Evolutionary conservation across 2,888 invertebrate species (phyloP).

Genomic region (Pristionchus exspectatus): DNA sequence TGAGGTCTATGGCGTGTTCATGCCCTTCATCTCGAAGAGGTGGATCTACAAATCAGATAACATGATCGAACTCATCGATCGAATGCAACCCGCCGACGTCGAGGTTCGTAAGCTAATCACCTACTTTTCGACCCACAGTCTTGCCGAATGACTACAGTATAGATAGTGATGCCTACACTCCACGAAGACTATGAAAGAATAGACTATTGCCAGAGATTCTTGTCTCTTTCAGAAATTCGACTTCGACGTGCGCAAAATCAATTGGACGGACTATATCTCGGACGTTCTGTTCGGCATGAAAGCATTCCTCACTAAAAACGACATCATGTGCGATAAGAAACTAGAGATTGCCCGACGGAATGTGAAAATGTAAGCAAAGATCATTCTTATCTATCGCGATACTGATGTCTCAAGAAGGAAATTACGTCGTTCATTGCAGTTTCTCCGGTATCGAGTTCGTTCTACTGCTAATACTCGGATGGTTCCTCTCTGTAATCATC

Average conservation of each 20-base stretch:
- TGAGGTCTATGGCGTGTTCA: conserved; percentile 31
- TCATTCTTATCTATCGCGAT: not conserved
- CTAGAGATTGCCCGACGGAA: conserved; percentile 13
- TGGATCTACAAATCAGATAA: conserved; percentile 36
- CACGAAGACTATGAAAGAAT: not conserved
- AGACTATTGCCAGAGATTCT: not conserved
- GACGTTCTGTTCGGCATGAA: conserved; percentile 36
- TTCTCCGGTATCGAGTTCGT: not conserved
- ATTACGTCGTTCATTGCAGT: conserved; percentile 1
- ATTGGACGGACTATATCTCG: conserved; percentile 20
- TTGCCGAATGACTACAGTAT: not conserved
- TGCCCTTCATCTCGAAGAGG: conserved; percentile 29
- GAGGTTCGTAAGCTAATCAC: not conserved
- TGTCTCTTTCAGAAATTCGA: conserved; percentile 9
- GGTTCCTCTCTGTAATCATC: not conserved
- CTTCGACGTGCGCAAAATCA: conserved; percentile 42
- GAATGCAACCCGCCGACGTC: conserved; percentile 18
- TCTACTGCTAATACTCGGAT: not conserved
- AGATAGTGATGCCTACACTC: not conserved
- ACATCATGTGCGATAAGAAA: conserved; percentile 13
- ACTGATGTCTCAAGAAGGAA: not conserved
- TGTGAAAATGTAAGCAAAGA: conserved; percentile 37
- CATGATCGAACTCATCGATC: conserved; percentile 26
- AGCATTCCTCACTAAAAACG: conserved; percentile 6
- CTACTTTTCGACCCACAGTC: not conserved